Evolutionary conservation across 2,113 vertebrate genomes (phyloP).

Genomic region (Pelodiscus sinensis): DNA sequence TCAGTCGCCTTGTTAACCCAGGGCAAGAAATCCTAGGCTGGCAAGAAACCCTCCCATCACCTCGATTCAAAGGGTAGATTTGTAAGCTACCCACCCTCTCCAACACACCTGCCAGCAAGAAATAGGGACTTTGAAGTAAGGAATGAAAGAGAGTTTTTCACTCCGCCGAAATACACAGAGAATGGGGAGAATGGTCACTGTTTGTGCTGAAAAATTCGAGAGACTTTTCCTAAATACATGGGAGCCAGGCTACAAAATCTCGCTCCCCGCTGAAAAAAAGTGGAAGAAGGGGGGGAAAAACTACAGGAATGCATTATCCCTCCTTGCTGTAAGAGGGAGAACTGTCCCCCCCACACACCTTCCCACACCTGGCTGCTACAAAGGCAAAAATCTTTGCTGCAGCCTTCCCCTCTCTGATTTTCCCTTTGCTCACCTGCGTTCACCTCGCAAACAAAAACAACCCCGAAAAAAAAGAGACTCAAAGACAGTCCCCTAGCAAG

Average conservation of each 20-base stretch:
- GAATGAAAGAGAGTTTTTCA: neutral
- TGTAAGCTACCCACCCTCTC: neutral
- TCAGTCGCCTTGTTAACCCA: neutral
- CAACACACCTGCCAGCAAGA: conserved; percentile 7
- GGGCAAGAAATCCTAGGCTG: neutral
- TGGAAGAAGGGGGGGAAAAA: neutral
- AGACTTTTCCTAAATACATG: neutral
- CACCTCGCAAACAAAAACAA: neutral
- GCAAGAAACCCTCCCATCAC: neutral
- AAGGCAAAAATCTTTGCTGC: conserved; percentile 49
- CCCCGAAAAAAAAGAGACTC: neutral
- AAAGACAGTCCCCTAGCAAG: conserved; percentile 49
- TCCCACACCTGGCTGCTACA: conserved; percentile 48
- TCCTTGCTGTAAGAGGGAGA: conserved; percentile 3
- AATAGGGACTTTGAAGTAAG: fast-evolving
- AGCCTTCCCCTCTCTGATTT: conserved; percentile 26
- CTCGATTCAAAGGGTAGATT: neutral
- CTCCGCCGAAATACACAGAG: neutral
- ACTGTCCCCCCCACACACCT: neutral
- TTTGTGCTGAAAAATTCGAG: fast-evolving
- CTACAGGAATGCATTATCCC: neutral
- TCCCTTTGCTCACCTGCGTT: neutral
- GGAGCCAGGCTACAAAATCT: neutral
- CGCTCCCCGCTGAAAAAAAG: fast-evolving
- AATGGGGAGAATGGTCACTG: fast-evolving